Evolutionary conservation across 2,113 vertebrate species (phyloP), one percentile per base, ranked within the genome.

Genomic region (Ancistrus triradiatus): DNA sequence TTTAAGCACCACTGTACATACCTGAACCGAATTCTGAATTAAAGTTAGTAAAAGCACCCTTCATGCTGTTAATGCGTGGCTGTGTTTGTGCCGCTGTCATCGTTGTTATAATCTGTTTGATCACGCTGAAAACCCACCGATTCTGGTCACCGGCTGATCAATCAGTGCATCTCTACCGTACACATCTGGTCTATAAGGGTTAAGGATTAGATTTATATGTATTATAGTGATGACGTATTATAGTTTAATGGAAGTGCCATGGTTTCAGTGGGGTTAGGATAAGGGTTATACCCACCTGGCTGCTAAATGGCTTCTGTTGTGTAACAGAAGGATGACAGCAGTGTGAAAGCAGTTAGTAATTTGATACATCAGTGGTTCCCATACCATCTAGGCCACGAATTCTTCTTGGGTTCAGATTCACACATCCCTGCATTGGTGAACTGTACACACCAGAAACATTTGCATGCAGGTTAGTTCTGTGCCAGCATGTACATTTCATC

Each of bases 301-400:
- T 66, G 63, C 53, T 70, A 40, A 72, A 42, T 28, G 51, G 63
- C 24, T 69, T 68, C 9, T 49, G 33, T 40, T 59, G 22, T 58
- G 10, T 52, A 37, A 59, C 46, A 62, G 63, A 70, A 72, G 74
- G 62, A 77, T 68, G 59, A 55, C 33, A 8, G 64, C 28, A 7
- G 17, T 21, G 65, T 44, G 68, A 63, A 17, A 59, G 53, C 57
- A 43, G 52, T 51, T 46, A 14, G 63, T 66, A 55, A 48, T 64
- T 49, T 31, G 35, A 60, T 60, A 55, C 14, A 43, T 15, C 17
- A 40, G 53, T 49, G 64, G 44, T 59, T 42, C 55, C 44, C 53
- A 50, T 49, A 49, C 22, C 13, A 17, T 27, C 33, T 49, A 37
- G 43, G 11, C 6, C 28, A 10, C 13, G 21, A 57, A 18, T 7